These are phyloP conservation scores for Sialis fuliginosa DNA, from an alignment of 2,888 invertebrate species.

Conservation along the genomic window DNA sequence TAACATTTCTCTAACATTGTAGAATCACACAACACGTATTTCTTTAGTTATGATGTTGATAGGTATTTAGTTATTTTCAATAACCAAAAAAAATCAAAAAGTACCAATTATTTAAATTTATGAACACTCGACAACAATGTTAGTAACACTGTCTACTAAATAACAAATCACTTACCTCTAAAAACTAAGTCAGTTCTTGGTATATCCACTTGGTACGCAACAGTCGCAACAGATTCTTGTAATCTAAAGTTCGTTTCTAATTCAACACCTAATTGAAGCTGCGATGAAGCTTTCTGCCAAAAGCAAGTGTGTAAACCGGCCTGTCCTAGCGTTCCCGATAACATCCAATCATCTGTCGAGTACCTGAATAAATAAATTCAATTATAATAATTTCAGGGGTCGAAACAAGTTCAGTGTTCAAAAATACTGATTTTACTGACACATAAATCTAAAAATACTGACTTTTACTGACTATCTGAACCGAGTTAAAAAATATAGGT, in stretches of 20 bases:
- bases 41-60: too few relatives aligned
- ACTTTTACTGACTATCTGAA: too few relatives aligned
- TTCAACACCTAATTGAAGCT: constrained; percentile 85
- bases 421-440: too few relatives aligned
- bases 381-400: not conserved
- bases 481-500: too few relatives aligned
- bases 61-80: too few relatives aligned
- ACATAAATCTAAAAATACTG: too few relatives aligned
- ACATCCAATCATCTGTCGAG: constrained; percentile 38
- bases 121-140: too few relatives aligned
- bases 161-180: constrained; percentile 45
- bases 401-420: too few relatives aligned
- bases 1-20: too few relatives aligned
- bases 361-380: constrained; percentile 19
- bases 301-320: constrained; percentile 79
- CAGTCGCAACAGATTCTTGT: constrained; percentile 78
- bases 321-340: constrained; percentile 59
- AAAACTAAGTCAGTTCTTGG: constrained; percentile 89
- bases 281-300: constrained; percentile 86
- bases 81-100: too few relatives aligned
- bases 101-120: too few relatives aligned
- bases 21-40: too few relatives aligned
- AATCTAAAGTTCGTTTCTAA: constrained; percentile 81
- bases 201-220: constrained; percentile 89
- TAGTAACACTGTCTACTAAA: not conserved